Base-by-base conservation (phyloP, 1,140 invertebrate species). In the Cataglyphis hispanica region DNA sequence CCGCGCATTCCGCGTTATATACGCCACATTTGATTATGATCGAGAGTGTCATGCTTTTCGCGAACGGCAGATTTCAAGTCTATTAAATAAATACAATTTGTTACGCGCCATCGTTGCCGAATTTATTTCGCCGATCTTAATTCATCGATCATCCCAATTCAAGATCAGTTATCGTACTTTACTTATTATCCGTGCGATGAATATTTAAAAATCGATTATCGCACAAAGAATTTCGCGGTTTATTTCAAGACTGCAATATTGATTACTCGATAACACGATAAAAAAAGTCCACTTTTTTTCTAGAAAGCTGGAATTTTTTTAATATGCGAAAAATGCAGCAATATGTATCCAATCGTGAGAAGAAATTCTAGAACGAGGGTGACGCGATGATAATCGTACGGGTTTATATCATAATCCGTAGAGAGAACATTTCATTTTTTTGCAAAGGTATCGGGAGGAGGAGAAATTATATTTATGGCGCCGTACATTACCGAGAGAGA, bases 401-500 rank as follows among this genome's bases (percentile, higher is more conserved):
- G 78, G 81, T 53, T 86, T 80, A 67, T 22, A 3, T 3, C 80
- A 43, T 70, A 53, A 46, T 53, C 56, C 61, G 70, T 87, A 84
- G 83, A 64, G 81, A 64, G 76, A 74, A 91, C 43, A 43, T 43
- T 90, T 91, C 87, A 91, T 93, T 93, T 31, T 31, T 31, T 31
- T 31, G 92, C 85, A 86, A 89, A 92, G 90, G 86, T 91, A 85
- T 86, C 86, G 88, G 76, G 31, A 31, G 31, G 31, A 3, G 31
- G 31, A 3, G 31, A 3, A 3, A 40, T 76, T 78, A 88, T 87
- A 89, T 92, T 93, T 93, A 93, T 93, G 89, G 92, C 77, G 86
- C 87, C 92, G 89, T 92, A 93, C 90, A 93, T 92, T 92, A 91
- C 87, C 87, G 74, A 70, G 81, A 64, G 88, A 87, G 85, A 88